These are phyloP conservation scores for Drosophila borborema DNA, from an alignment of 2,888 invertebrate genomes.

Conservation along the genomic window DNA sequence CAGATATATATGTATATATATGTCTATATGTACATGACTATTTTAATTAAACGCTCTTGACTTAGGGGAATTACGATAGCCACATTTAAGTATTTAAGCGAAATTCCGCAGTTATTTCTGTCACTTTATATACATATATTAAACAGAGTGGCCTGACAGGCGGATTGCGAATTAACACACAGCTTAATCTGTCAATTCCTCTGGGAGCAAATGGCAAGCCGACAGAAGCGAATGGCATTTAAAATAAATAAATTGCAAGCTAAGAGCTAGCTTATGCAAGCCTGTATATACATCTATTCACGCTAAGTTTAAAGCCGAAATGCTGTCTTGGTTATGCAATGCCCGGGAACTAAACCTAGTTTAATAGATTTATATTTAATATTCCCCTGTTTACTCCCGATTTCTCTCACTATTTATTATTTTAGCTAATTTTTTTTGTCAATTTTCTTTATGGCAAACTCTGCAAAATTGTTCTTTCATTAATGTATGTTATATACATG, in stretches of 20 bases:
- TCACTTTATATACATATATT: constrained; percentile 1
- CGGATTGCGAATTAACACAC: background rate
- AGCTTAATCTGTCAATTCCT: constrained; percentile 1
- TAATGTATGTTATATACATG: background rate
- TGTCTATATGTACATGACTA: background rate
- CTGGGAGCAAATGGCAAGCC: background rate
- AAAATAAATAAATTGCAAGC: background rate
- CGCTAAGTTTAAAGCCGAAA: background rate
- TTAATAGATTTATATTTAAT: background rate
- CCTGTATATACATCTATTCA: too few species aligned
- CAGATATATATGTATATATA: background rate
- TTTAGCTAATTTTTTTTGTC: background rate
- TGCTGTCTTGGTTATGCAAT: background rate
- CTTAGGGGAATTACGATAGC: background rate
- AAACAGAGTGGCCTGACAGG: background rate
- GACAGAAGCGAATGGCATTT: background rate
- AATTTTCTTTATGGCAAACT: background rate
- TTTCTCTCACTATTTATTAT: background rate
- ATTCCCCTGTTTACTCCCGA: background rate
- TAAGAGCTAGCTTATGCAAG: background rate
- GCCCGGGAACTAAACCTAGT: too few species aligned
- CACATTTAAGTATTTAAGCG: background rate
- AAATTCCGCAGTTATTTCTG: background rate
- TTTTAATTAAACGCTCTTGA: background rate
- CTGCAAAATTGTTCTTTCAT: background rate